Evolutionary conservation across 2,888 invertebrate species (phyloP), one percentile per base, ranked within the genome.

Genomic region (Perizoma affinitatum): DNA sequence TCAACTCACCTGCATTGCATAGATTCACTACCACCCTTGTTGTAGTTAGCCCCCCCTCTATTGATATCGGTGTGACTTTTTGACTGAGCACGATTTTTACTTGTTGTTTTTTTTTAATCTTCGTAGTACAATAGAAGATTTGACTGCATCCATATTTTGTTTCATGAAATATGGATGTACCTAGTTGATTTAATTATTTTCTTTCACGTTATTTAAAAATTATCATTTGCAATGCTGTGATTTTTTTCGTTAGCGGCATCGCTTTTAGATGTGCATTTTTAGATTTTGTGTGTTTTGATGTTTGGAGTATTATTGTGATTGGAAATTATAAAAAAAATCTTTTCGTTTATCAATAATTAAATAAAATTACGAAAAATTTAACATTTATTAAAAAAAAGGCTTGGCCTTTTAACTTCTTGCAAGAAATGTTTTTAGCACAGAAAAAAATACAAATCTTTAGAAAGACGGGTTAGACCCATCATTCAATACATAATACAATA

Each of bases 171-270:
- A 53, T 49, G 53, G 35, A 59, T 59, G 54, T 46, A 51, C 58
- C 49, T 36, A 44, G 10, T 10, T 41, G 50, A 70, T 61, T 64
- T 70, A 38, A 4, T 64, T 68, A 53, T 50, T 65, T 66, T 41
- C 49, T 43, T 40, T 44, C 7, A 8, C 22, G 34, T 44, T 48
- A 35, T 36, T 35, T 44, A 46, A 10, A 38, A 35, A 44, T 61
- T 35, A 63, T 73, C 63, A 66, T 73, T 75, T 76, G 78, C 76
- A 54, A 70, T 58, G 67, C 67, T 72, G 68, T 41, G 54, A n/a
- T n/a, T 64, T 56, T 7, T 50, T 56, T 65, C 69, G 63, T 73
- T 71, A 62, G 61, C 53, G 54, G 61, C 70, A 50, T 61, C 57
- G 74, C 76, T 80, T 78, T 67, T 56, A 62, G 47, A 65, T 75